A percentile compares a stretch with the other conserved stretches of the same genome.
These are phyloP conservation scores for Pecten maximus DNA, from an alignment of 2,888 invertebrate genomes.

Conservation along the genomic window DNA sequence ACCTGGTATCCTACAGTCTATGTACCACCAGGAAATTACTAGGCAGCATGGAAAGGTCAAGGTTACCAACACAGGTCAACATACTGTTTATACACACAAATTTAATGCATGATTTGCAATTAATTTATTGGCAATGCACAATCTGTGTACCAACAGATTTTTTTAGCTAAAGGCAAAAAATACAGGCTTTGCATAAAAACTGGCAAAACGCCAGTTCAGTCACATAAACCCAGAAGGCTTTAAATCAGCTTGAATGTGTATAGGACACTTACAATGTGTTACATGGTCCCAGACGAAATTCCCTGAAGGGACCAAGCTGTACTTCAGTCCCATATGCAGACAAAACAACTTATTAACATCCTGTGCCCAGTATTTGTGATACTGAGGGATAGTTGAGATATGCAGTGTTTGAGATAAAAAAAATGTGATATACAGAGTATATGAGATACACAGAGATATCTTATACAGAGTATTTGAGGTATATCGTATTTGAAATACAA, in stretches of 20 bases:
- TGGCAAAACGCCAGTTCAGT: background rate
- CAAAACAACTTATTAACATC: too few relatives aligned
- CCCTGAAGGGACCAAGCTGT: background rate
- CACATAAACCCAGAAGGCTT: background rate
- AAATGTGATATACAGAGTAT: too few relatives aligned
- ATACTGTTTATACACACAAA: constrained; percentile 5
- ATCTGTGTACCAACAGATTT: constrained; percentile 8
- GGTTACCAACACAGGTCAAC: background rate
- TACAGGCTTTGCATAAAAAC: background rate
- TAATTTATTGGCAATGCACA: constrained; percentile 26
- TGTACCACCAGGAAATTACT: background rate
- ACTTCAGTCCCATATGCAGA: too few relatives aligned
- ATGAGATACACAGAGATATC: too few relatives aligned
- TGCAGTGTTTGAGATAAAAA: too few relatives aligned
- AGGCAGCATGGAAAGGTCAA: background rate
- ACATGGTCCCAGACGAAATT: background rate
- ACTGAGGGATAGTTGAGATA: too few relatives aligned
- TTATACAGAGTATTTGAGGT: too few relatives aligned
- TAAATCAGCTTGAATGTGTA: background rate
- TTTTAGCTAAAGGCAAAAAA: constrained; percentile 21
- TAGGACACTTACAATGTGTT: background rate
- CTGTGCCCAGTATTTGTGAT: too few relatives aligned
- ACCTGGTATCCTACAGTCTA: background rate
- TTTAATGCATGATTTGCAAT: constrained; percentile 33
- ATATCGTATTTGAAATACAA: too few relatives aligned